Evolutionary conservation across 1,140 invertebrate genomes (phyloP).

Genomic region (Bombyx mori): DNA sequence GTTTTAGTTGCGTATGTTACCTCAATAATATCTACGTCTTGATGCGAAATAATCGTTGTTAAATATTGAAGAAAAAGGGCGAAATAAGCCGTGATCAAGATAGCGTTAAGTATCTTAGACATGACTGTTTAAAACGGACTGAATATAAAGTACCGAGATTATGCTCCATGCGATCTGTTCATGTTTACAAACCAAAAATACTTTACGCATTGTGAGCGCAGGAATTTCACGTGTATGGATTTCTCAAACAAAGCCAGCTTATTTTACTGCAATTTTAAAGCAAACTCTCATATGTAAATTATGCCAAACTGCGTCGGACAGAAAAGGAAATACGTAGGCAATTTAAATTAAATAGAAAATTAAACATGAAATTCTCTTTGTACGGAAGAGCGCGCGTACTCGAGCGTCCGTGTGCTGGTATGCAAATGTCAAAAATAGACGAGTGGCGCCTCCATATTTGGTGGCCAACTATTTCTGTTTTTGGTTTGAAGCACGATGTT

Average conservation of each 20-base stretch:
- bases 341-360: constrained; percentile 58
- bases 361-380: constrained; percentile 60
- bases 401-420: constrained; percentile 26
- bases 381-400: constrained; percentile 20
- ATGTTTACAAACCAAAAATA: too few relatives aligned
- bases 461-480: constrained; percentile 12
- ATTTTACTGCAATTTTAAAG: too few relatives aligned
- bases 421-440: constrained; percentile 54
- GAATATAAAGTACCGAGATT: not conserved
- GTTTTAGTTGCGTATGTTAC: constrained; percentile 27
- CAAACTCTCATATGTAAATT: constrained; percentile 27
- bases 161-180: too few relatives aligned
- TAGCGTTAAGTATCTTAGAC: constrained; percentile 23
- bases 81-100: constrained; percentile 27
- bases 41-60: constrained; percentile 17
- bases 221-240: too few relatives aligned
- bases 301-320: constrained; percentile 21
- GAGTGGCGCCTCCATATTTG: constrained; percentile 24
- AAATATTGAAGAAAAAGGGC: constrained; percentile 28
- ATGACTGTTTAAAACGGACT: constrained; percentile 19
- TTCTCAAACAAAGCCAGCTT: too few relatives aligned
- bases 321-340: constrained; percentile 41
- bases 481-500: constrained; percentile 14
- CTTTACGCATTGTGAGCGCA: too few relatives aligned
- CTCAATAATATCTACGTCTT: constrained; percentile 26